Conservation (phyloP, 2,797 vertebrate genomes). For the Cossypha caffra region DNA sequence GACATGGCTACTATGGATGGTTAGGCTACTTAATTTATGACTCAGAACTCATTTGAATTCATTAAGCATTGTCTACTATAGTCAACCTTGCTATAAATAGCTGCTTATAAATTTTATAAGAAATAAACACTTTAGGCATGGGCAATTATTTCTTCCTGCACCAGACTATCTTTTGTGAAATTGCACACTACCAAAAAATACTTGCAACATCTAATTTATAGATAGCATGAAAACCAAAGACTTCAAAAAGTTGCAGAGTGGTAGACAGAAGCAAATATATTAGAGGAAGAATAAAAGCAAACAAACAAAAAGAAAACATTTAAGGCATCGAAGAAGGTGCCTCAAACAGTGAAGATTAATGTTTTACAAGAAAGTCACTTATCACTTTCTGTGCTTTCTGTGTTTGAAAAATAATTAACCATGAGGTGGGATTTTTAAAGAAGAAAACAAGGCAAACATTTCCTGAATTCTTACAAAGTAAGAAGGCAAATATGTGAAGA, state of each 20-base stretch:
- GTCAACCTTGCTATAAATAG: constrained; percentile 14
- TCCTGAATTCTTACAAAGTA: background rate
- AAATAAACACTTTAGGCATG: constrained; percentile 17
- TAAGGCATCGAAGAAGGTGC: background rate
- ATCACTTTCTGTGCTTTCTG: background rate
- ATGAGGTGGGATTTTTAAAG: background rate
- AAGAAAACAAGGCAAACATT: background rate
- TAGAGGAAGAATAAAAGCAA: constrained; percentile 31
- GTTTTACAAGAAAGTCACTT: constrained; percentile 47
- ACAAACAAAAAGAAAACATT: background rate
- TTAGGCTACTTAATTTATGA: constrained; percentile 50
- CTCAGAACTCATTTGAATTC: constrained; percentile 46
- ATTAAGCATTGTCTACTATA: constrained; percentile 19
- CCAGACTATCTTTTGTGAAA: background rate
- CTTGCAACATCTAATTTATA: background rate
- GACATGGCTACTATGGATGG: constrained; percentile 12
- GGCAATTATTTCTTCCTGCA: constrained; percentile 6
- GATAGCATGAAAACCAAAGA: background rate
- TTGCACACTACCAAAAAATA: background rate
- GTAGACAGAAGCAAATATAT: background rate
- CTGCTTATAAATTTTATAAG: constrained; percentile 39
- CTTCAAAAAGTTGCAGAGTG: background rate
- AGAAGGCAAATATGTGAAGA: background rate
- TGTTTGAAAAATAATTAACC: constrained; percentile 37
- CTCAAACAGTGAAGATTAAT: background rate